Evolutionary conservation across 2,888 invertebrate genomes (phyloP).

Genomic region (Rhopalosiphum nymphaeae): DNA sequence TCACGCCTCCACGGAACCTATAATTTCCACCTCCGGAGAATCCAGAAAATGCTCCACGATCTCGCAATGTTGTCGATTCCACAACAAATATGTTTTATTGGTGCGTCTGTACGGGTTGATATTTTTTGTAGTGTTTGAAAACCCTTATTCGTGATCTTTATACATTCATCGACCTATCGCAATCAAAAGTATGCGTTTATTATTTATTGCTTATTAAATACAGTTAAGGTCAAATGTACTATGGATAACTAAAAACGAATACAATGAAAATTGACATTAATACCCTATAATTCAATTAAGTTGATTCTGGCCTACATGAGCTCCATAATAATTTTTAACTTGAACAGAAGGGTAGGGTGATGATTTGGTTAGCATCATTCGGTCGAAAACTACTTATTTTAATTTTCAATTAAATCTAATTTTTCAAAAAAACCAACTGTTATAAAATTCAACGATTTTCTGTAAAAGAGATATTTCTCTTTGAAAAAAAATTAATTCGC

Average conservation of each 20-base stretch:
- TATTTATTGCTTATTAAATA: not conserved
- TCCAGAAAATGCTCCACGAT: not conserved
- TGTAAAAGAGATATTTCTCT: not conserved
- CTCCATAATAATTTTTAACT: not conserved
- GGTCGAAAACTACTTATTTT: not conserved
- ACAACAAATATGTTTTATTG: not conserved
- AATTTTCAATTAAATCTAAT: not conserved
- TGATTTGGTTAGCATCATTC: not conserved
- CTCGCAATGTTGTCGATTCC: not conserved
- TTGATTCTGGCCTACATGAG: not conserved
- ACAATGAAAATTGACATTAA: not conserved
- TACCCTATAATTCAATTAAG: not conserved
- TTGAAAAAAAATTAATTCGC: not conserved
- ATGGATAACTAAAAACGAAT: not conserved
- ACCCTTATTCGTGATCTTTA: not conserved
- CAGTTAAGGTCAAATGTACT: not conserved
- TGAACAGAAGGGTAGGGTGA: not conserved
- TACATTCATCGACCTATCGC: not conserved
- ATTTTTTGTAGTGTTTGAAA: not conserved
- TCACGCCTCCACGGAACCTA: not conserved
- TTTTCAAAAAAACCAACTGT: not conserved
- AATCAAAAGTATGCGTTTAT: not conserved
- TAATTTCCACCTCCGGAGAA: not conserved
- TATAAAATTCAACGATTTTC: not conserved
- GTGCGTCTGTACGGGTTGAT: not conserved